Percentiles rank a stretch among this genome's conserved stretches.
phyloP scores from a whole-genome alignment of 2,113 vertebrate species.

The Rhinichthys klamathensis region DNA sequence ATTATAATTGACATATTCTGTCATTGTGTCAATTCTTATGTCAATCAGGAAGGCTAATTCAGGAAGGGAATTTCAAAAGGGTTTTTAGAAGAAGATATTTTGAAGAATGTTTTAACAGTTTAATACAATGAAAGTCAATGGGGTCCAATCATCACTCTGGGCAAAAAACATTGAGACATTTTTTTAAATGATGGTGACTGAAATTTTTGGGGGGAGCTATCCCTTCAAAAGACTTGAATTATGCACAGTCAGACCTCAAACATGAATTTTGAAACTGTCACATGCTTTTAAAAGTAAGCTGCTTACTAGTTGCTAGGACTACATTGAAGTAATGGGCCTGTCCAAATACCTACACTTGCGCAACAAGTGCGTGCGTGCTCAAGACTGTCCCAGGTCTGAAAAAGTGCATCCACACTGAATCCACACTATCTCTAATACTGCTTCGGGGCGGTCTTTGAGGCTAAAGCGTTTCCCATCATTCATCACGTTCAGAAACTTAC shows the following conservation, averaged over 20 bases:
- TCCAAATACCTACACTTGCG: too few species aligned
- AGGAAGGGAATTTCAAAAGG: neutral
- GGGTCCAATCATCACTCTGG: neutral
- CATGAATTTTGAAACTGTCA: neutral
- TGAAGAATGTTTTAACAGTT: neutral
- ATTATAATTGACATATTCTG: neutral
- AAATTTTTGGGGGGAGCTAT: neutral
- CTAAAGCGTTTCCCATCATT: too few species aligned
- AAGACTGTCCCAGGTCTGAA: too few species aligned
- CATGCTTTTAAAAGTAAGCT: neutral
- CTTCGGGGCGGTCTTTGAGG: too few species aligned
- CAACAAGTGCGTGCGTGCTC: too few species aligned
- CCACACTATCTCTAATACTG: too few species aligned
- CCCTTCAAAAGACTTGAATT: neutral
- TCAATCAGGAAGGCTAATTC: neutral
- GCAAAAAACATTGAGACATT: neutral
- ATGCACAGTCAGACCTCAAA: neutral
- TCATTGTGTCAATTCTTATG: neutral
- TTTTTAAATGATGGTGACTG: neutral
- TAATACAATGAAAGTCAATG: neutral
- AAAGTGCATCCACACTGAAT: too few species aligned
- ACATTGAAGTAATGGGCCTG: neutral
- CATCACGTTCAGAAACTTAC: too few species aligned
- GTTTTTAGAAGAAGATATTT: neutral
- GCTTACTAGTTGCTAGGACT: neutral